phyloP scores from a whole-genome alignment of 2,113 vertebrate species.

The Gobius niger region DNA sequence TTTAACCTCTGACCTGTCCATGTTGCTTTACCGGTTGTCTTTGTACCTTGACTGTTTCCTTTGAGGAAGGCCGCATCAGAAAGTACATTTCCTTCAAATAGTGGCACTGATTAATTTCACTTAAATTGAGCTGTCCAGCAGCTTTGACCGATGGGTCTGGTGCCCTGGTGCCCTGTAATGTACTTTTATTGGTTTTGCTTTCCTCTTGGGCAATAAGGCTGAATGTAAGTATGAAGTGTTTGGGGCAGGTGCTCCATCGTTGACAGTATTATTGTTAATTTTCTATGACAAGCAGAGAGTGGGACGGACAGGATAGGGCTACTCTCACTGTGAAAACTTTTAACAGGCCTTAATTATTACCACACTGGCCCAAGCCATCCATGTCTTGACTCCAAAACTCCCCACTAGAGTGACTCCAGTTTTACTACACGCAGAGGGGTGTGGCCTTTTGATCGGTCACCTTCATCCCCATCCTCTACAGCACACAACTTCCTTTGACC shows the following conservation, averaged over 20 bases:
- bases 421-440: constrained; percentile 30
- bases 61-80: constrained; percentile 68
- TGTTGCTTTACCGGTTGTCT: constrained; percentile 60
- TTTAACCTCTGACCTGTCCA: constrained; percentile 42
- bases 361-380: constrained; percentile 30
- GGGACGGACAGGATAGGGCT: constrained; percentile 37
- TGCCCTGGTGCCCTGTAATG: constrained; percentile 60
- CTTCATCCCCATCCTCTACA: constrained; percentile 39
- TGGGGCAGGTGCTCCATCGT: constrained; percentile 63
- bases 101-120: constrained; percentile 60
- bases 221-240: constrained; percentile 82
- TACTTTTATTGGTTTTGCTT: constrained; percentile 48
- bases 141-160: constrained; percentile 27
- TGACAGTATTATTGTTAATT: constrained; percentile 79
- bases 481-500: constrained; percentile 61
- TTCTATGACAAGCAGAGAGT: constrained; percentile 58
- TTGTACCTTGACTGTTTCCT: constrained; percentile 63
- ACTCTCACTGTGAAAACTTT: constrained; percentile 71
- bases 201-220: constrained; percentile 65
- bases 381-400: constrained; percentile 29
- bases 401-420: constrained; percentile 38
- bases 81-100: constrained; percentile 63
- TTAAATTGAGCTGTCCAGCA: constrained; percentile 44
- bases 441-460: constrained; percentile 42
- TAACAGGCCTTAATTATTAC: constrained; percentile 37